Evolutionary conservation across 2,113 vertebrate genomes (phyloP), one percentile per base, ranked within the genome.

Genomic region (Equus przewalskii): DNA sequence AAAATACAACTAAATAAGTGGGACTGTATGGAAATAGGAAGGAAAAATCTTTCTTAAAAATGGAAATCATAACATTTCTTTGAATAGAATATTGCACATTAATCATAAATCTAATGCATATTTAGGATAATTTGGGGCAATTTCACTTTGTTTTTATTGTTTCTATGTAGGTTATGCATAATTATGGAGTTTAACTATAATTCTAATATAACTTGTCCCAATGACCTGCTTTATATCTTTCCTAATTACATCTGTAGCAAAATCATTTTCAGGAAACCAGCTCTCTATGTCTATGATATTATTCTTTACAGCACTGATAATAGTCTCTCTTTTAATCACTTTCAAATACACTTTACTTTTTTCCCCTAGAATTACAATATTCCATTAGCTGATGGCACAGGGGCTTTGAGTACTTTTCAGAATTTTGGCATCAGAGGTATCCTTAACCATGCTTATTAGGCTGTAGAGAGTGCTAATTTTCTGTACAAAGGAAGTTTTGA

Each of bases 381-480:
- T 70, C 62, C 83, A 80, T 64, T 96, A 96, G 58, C 49, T 97
- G 49, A 91, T 96, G 24, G 62, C 89, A 95, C 76, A 88, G 80
- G 51, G 88, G 70, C 94, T 98, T 94, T 89, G 70, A 83, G 69
- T 94, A 93, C 60, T 96, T 98, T 96, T 97, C 92, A 96, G 89
- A 89, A 80, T 98, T 94, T 96, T 96, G 76, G 49, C 93, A 96
- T 76, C 76, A 96, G 92, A 96, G 84, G 64, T 69, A 65, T 96
- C 91, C 84, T 96, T 98, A 97, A 95, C 21, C 24, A 65, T 81
- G 89, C 46, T 98, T 95, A 70, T 96, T 98, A 98, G 94, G 69
- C 56, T 62, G 97, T 98, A 14, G 78, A 97, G 86, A 97, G n/a
- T 67, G 44, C 62, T 98, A 96, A 92, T 98, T 98, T 98, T 97